phyloP scores from a whole-genome alignment of 1,140 invertebrate species.

The Meloidogyne exigua region DNA sequence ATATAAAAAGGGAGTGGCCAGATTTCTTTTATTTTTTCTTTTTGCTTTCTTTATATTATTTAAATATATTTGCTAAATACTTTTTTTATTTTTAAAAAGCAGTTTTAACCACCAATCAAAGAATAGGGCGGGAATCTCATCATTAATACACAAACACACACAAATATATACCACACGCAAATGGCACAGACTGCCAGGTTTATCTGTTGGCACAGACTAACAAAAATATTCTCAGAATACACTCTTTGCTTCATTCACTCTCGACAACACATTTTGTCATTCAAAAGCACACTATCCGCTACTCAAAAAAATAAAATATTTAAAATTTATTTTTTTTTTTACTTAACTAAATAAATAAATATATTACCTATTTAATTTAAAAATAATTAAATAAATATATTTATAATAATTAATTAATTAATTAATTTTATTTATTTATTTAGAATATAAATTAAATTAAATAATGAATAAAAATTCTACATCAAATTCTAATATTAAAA shows the following conservation, averaged over 20 bases:
- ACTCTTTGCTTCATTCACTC: constrained; percentile 2
- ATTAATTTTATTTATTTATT: background rate
- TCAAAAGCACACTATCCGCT: background rate
- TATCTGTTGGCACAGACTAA: background rate
- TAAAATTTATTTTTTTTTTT: background rate
- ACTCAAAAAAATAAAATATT: background rate
- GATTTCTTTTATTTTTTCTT: background rate
- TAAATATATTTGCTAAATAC: background rate
- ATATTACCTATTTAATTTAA: too few species aligned
- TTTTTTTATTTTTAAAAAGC: background rate
- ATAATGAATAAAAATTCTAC: too few species aligned
- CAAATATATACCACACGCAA: background rate
- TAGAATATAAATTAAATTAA: background rate
- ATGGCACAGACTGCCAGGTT: constrained; percentile 2
- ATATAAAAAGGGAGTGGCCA: constrained; percentile 3
- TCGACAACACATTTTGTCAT: background rate
- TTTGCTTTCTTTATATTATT: background rate
- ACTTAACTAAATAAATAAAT: too few species aligned
- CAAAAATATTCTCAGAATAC: background rate
- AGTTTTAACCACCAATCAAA: background rate
- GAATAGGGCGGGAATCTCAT: background rate
- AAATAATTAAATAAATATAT: too few species aligned
- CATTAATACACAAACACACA: background rate
- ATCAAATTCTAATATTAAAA: background rate
- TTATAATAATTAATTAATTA: too few species aligned